Evolutionary conservation across 1,140 invertebrate genomes (phyloP), one percentile per base, ranked within the genome.

Genomic region (Drosophila pectinifera): DNA sequence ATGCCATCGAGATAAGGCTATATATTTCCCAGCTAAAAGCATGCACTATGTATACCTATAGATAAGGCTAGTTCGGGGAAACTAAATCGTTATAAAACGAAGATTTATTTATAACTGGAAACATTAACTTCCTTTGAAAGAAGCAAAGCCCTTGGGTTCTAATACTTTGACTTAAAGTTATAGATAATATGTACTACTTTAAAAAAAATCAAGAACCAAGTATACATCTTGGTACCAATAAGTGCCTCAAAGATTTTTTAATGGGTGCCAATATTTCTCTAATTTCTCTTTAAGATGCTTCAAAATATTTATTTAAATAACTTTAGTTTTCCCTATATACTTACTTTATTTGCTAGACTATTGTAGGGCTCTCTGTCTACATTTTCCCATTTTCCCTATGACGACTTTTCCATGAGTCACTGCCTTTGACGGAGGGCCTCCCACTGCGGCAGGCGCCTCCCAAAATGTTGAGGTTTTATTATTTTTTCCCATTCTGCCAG

Each of bases 321-420:
- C n/a, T n/a, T n/a, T n/a, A n/a, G n/a, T n/a, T 8, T 28, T 11
- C 10, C 7, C 10, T 11, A 34, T 26, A n/a, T 14, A n/a, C 20
- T 38, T 42, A 11, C 4, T 42, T 42, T 62, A 24, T 31, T 63
- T 63, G 14, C 16, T 7, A 28, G 18, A 42, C 28, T 34, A 11
- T 20, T 24, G 13, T 28, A 7, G 34, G n/a, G 26, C 18, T 58
- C 6, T 59, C 11, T 42, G 38, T 20, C 11, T 5, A 16, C n/a
- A 42, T 26, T 45, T 43, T 61, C 10, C 11, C 16, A 42, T 41
- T 22, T 31, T 43, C 16, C 55, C 16, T 24, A 14, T n/a, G n/a
- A 20, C 58, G 14, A 39, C 3, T 62, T 45, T 62, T 31, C 24
- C 34, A 46, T 58, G 69, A 59, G 20, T 69, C 57, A 61, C 53